Evolutionary conservation across 2,113 vertebrate species (phyloP).

Genomic region (Ploceus nigricollis): DNA sequence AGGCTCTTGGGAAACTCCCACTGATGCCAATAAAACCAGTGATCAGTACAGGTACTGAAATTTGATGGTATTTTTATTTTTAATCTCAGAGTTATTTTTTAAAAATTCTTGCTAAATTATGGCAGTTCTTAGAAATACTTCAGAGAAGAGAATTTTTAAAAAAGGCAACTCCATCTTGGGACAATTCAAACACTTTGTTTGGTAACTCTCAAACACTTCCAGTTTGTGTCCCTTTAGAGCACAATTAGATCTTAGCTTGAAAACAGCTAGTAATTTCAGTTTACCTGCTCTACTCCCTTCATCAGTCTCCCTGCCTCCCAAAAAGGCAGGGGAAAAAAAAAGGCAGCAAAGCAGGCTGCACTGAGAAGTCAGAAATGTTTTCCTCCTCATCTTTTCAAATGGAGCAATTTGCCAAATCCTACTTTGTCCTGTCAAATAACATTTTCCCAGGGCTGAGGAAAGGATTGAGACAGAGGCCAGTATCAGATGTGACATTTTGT

Average conservation of each 20-base stretch:
- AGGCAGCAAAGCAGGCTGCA: background rate
- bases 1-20: background rate
- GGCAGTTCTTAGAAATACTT: background rate
- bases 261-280: background rate
- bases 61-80: background rate
- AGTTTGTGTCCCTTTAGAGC: background rate
- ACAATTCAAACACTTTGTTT: background rate
- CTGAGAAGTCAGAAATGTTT: background rate
- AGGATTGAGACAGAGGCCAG: background rate
- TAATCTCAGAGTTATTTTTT: too few species aligned
- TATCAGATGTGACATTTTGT: background rate
- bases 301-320: background rate
- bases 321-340: background rate
- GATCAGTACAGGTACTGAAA: background rate
- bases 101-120: background rate
- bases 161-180: background rate
- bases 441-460: background rate
- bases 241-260: background rate
- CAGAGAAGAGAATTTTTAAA: background rate
- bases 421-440: background rate
- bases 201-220: background rate
- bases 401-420: background rate
- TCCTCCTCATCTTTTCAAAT: background rate
- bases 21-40: background rate
- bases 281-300: background rate